phyloP scores from a whole-genome alignment of 2,888 invertebrate genomes.

The Gari tellinella region DNA sequence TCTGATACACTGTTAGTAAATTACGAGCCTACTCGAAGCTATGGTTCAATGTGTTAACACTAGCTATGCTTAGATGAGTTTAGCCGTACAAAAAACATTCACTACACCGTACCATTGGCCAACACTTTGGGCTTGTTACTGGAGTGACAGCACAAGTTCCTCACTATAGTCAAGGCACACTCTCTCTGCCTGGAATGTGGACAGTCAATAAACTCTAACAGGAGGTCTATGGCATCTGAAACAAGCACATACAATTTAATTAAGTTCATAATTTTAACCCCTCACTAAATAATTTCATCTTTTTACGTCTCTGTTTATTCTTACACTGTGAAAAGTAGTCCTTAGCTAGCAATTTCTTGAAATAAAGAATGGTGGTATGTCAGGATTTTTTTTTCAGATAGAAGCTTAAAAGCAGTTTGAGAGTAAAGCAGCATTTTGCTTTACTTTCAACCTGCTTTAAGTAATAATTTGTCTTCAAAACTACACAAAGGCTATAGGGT shows the following conservation, averaged over 20 bases:
- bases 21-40: too few species aligned
- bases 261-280: neutral
- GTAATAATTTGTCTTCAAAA: too few species aligned
- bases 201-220: conserved; percentile 78
- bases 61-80: too few species aligned
- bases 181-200: conserved; percentile 65
- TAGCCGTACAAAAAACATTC: too few species aligned
- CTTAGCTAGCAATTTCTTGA: neutral
- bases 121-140: conserved; percentile 81
- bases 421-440: too few species aligned
- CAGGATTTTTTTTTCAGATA: too few species aligned
- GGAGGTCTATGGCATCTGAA: conserved; percentile 76
- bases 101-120: conserved; percentile 75
- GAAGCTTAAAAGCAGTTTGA: too few species aligned
- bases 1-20: too few species aligned
- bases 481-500: too few species aligned
- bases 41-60: too few species aligned
- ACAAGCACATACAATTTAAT: conserved; percentile 14
- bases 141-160: conserved; percentile 82
- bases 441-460: too few species aligned
- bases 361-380: neutral
- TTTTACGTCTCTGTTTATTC: neutral
- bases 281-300: neutral
- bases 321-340: too few species aligned
- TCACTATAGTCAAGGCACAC: conserved; percentile 74